Evolutionary conservation across 2,888 invertebrate species (phyloP).

Genomic region (Cylloceria caligata): DNA sequence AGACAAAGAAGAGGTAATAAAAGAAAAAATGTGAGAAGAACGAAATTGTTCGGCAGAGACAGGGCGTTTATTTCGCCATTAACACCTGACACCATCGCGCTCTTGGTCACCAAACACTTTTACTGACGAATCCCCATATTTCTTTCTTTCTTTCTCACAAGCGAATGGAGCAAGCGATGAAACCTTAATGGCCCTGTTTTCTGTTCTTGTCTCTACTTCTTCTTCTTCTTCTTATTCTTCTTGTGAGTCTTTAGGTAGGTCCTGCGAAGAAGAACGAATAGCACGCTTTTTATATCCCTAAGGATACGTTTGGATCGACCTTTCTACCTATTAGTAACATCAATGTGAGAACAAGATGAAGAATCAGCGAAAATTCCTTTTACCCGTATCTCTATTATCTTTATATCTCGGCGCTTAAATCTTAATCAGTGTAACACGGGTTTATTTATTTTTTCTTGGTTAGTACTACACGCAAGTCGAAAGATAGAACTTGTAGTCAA

Average conservation of each 20-base stretch:
- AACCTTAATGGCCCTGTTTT: constrained; percentile 65
- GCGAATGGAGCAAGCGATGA: constrained; percentile 55
- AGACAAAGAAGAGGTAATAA: constrained; percentile 29
- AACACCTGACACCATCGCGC: constrained; percentile 63
- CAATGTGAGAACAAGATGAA: constrained; percentile 12
- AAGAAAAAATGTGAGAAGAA: constrained; percentile 50
- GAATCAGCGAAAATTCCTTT: constrained; percentile 33
- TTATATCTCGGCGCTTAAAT: constrained; percentile 33
- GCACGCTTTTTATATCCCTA: constrained; percentile 45
- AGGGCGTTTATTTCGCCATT: constrained; percentile 64
- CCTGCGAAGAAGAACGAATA: constrained; percentile 28
- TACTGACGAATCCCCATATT: constrained; percentile 26
- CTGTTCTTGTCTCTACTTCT: constrained; percentile 28
- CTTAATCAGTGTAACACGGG: constrained; percentile 22
- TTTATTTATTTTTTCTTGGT: not conserved
- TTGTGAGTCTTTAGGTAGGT: constrained; percentile 2
- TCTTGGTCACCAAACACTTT: constrained; percentile 35
- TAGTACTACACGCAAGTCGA: not conserved
- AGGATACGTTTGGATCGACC: constrained; percentile 50
- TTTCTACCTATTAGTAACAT: constrained; percentile 47
- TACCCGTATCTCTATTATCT: constrained; percentile 33
- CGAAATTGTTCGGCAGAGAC: constrained; percentile 23
- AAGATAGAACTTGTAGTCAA: not conserved
- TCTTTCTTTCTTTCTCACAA: constrained; percentile 30
- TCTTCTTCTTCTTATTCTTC: not conserved